Conservation (phyloP, 1,140 invertebrate species). For the Neoseiulus cucumeris region DNA sequence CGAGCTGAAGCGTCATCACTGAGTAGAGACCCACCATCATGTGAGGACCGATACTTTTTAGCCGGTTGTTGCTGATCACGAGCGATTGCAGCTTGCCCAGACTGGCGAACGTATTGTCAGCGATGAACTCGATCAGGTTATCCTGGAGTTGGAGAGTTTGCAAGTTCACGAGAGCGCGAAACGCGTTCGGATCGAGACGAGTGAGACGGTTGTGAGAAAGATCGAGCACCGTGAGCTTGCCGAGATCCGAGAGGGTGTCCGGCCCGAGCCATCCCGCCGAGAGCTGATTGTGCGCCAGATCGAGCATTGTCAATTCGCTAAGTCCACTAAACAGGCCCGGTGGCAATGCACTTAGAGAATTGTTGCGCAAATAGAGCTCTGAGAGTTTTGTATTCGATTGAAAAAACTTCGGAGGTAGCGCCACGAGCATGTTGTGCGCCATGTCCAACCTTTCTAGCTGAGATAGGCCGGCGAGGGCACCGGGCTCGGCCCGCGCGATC, state of each 20-base stretch:
- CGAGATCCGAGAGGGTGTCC: conserved; percentile 61
- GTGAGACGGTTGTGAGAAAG: conserved; percentile 61
- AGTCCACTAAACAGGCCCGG: conserved; percentile 54
- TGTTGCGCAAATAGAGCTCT: conserved; percentile 67
- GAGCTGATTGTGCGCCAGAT: conserved; percentile 65
- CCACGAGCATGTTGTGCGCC: conserved; percentile 56
- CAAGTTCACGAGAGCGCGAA: conserved; percentile 54
- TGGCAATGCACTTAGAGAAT: conserved; percentile 50
- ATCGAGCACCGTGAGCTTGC: conserved; percentile 60
- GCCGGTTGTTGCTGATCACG: conserved; percentile 52
- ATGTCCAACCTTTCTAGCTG: conserved; percentile 46
- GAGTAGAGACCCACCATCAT: conserved; percentile 56
- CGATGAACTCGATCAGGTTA: conserved; percentile 54
- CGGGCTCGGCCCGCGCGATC: conserved; percentile 45
- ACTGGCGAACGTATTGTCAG: conserved; percentile 52
- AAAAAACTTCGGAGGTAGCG: conserved; percentile 60
- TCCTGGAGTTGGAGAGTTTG: conserved; percentile 58
- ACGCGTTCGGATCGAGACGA: conserved; percentile 55
- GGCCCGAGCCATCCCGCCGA: conserved; percentile 54
- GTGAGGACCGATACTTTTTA: conserved; percentile 49
- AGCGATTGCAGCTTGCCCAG: conserved; percentile 64
- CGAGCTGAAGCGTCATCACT: conserved; percentile 48
- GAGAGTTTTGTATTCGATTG: conserved; percentile 49
- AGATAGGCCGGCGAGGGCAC: conserved; percentile 43
- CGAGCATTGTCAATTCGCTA: conserved; percentile 55